Base-by-base conservation (phyloP, 2,113 vertebrate genomes). In the Dissostichus mawsoni region DNA sequence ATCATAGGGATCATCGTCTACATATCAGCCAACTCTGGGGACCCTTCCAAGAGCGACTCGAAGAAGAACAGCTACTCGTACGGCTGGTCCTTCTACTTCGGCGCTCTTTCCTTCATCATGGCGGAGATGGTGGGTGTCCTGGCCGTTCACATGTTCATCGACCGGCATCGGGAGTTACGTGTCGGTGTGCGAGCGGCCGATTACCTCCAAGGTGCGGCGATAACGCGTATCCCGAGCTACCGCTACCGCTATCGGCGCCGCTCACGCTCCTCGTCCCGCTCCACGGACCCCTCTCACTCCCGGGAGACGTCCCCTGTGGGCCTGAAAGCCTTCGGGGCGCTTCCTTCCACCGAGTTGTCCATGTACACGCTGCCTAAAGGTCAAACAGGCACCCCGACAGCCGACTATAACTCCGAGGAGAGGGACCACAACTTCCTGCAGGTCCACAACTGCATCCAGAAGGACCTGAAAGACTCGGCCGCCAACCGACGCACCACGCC, bases 1-100 rank as follows among this genome's bases (percentile, higher is more conserved):
- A 99, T 99, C 95, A 99, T 99, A 82, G 98, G 98, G 87, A 99
- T 99, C 95, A 99, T 99, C n/a, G 98, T 99, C 94, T 99, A 99
- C 96, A 99, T 99, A 97, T 99, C 98, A 92, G 98, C 98, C 94
- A 99, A 99, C 1, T 96, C 98, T 53, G 98, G 98, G 88, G 98
- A 99, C 94, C 98, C 95, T 52, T 98, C 98, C 66, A 99, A 99
- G 94, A 99, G 98, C 69, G 98, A 99, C 95, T 98, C 97, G 70
- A 99, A 99, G 96, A 99, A 99, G 93, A 99, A 99, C 91, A 99
- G 97, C 94, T 99, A 99, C 92, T 99, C 98, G 6, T 99, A 99
- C 6, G 98, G 98, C 90, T 99, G 98, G 98, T 97, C 97, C 93
- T 99, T 99, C 96, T 99, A 99, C 93, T 99, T 99, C 0, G 98